Base-by-base conservation (phyloP, 2,888 invertebrate species). In the Adineta ricciae region DNA sequence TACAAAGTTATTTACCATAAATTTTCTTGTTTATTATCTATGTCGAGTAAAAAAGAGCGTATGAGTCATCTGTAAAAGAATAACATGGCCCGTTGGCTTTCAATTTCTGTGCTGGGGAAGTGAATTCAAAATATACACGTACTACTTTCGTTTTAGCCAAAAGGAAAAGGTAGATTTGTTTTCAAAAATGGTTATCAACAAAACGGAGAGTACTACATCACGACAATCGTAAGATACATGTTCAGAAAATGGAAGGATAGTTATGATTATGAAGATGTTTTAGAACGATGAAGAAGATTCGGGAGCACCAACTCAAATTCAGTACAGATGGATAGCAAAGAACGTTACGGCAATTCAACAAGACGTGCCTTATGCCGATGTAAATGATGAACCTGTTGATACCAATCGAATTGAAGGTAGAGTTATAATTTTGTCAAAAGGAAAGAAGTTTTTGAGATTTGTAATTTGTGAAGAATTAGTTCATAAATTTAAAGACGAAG, bases 121-220 rank as follows among this genome's bases (percentile, higher is more conserved):
- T n/a, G n/a, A n/a, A n/a, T n/a, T n/a, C n/a, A n/a, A n/a, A n/a
- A n/a, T n/a, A n/a, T n/a, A n/a, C n/a, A n/a, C n/a, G n/a, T n/a
- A n/a, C n/a, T n/a, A n/a, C n/a, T n/a, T n/a, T n/a, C n/a, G n/a
- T 46, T 46, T 46, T 11, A 91, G 90, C 89, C 89, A 84, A 88
- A 88, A 49, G 90, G 90, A n/a, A 89, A 89, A 86, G 90, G 91
- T 72, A 90, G 90, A 87, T 91, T 90, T 87, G 89, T 91, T n/a
- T 91, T 91, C 88, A 90, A 90, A 87, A 89, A 90, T 86, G 90
- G 90, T 24, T 90, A 90, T 88, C 89, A 89, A 86, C 90, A 91
- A 84, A 89, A 89, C 87, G 91, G 91, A 50, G 88, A 88, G 86
- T 78, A 78, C 41, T 41, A 78, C 41, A 41, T 78, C 1, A 78